phyloP scores from a whole-genome alignment of 2,888 invertebrate species.

The Platycheirus rosarum region DNA sequence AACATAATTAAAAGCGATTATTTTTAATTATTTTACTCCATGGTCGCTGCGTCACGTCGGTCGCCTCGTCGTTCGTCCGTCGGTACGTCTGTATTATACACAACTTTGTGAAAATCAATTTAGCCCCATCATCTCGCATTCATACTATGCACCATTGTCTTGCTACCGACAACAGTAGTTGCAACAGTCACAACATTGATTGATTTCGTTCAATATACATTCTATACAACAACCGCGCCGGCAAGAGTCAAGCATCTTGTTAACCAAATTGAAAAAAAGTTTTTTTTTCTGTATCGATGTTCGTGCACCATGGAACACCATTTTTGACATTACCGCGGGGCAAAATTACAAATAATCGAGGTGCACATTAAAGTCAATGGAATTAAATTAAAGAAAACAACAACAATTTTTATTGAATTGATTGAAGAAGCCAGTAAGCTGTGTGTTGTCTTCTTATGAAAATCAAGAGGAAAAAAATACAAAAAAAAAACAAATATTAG shows the following conservation, averaged over 20 bases:
- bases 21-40: conserved; percentile 64
- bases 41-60: conserved; percentile 14
- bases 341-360: conserved; percentile 69
- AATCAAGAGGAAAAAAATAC: conserved; percentile 12
- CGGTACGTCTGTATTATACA: not conserved
- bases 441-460: not conserved
- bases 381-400: conserved; percentile 67
- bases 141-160: conserved; percentile 16
- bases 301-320: conserved; percentile 42
- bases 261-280: conserved; percentile 69
- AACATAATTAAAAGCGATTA: conserved; percentile 68
- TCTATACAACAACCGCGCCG: not conserved
- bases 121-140: conserved; percentile 6
- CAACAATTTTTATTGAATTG: conserved; percentile 34
- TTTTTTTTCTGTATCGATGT: conserved; percentile 1
- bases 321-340: conserved; percentile 68
- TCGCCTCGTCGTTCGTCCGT: not conserved
- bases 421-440: conserved; percentile 17
- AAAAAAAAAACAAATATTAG: conserved; percentile 24
- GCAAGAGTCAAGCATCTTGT: conserved; percentile 54
- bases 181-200: conserved; percentile 62
- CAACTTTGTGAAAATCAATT: conserved; percentile 36
- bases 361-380: conserved; percentile 68
- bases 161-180: not conserved
- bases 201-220: conserved; percentile 62